These are phyloP conservation scores for Tachyglossus aculeatus DNA, from an alignment of 2,797 vertebrate species.

Conservation along the genomic window DNA sequence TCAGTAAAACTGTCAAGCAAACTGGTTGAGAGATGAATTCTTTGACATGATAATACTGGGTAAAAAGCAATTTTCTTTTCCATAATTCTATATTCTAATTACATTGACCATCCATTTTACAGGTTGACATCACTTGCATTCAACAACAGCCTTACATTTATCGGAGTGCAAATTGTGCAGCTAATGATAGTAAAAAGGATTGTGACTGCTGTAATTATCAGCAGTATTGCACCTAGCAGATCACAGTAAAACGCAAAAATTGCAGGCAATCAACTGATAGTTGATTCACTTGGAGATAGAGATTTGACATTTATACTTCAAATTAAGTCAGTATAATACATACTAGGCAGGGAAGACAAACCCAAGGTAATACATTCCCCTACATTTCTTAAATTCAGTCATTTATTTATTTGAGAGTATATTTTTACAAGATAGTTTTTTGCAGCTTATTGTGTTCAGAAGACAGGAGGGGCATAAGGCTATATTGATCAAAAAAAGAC, in stretches of 20 bases:
- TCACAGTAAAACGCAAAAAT: neutral
- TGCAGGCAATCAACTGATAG: slow-evolving; percentile 7
- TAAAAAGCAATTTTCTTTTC: slow-evolving; percentile 51
- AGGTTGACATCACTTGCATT: slow-evolving; percentile 21
- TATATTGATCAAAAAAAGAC: no score
- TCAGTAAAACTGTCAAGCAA: slow-evolving; percentile 34
- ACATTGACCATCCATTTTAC: slow-evolving; percentile 30
- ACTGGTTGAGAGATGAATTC: slow-evolving; percentile 44
- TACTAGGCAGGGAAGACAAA: no score
- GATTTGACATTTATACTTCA: no score
- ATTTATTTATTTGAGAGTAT: no score
- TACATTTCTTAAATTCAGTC: no score
- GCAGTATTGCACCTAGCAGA: neutral
- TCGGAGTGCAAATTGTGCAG: neutral
- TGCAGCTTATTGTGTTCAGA: no score
- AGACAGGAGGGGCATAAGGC: no score
- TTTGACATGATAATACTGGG: slow-evolving; percentile 17
- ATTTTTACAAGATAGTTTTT: no score
- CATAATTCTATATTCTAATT: slow-evolving; percentile 44
- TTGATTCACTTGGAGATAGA: neutral
- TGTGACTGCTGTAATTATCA: slow-evolving; percentile 10
- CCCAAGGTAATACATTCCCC: no score
- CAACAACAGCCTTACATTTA: slow-evolving; percentile 28
- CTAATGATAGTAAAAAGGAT: slow-evolving; percentile 4
- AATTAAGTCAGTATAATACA: neutral